Evolutionary conservation across 2,113 vertebrate genomes (phyloP).

Genomic region (Sphyrna mokarran): DNA sequence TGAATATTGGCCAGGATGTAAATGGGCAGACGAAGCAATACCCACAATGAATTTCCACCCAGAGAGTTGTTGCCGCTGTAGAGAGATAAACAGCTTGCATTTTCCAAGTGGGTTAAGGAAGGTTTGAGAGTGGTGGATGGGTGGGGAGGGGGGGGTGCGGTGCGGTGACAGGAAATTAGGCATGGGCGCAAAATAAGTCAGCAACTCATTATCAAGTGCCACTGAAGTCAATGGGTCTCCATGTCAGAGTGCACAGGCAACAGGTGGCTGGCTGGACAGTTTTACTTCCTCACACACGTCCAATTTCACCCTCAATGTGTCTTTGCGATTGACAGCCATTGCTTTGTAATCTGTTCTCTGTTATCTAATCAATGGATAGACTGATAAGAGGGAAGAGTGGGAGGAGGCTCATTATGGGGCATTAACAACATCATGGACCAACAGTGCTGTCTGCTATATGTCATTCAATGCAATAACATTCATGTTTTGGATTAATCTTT

Average conservation of each 20-base stretch:
- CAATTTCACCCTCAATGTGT: neutral
- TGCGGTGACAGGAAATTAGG: neutral
- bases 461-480: neutral
- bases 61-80: neutral
- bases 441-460: neutral
- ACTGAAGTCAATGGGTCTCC: neutral
- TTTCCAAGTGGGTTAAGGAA: neutral
- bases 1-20: neutral
- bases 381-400: neutral
- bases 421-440: neutral
- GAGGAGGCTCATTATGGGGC: neutral
- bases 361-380: neutral
- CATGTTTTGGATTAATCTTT: neutral
- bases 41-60: neutral
- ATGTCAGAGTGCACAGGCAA: neutral
- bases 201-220: neutral
- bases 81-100: no score
- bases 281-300: neutral
- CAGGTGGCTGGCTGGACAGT: neutral
- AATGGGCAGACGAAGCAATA: neutral
- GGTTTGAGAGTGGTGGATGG: neutral
- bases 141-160: no score
- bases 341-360: neutral
- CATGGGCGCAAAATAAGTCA: neutral
- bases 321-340: neutral